phyloP scores from a whole-genome alignment of 2,113 vertebrate species.

The Dendrocopos noguchii region DNA sequence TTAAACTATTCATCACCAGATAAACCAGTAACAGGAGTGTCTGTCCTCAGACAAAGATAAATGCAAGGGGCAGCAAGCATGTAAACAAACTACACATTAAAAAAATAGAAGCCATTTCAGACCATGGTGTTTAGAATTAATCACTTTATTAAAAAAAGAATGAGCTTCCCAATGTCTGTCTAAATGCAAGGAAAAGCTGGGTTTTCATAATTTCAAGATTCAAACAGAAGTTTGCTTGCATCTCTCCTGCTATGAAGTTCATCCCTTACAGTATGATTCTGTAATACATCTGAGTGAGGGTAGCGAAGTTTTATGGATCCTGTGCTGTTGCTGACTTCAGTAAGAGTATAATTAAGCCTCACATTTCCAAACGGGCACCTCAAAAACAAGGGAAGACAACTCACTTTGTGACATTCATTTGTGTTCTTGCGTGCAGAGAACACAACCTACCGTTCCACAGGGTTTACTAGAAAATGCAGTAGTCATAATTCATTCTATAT shows the following conservation, averaged over 20 bases:
- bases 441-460: background rate
- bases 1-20: background rate
- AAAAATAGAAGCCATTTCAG: background rate
- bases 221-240: background rate
- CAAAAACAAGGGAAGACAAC: background rate
- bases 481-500: background rate
- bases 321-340: background rate
- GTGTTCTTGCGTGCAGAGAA: background rate
- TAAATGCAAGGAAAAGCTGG: background rate
- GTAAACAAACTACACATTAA: background rate
- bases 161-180: background rate
- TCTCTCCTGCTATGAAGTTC: background rate
- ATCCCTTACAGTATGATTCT: background rate
- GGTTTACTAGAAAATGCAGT: background rate
- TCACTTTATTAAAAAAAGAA: background rate
- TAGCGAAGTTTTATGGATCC: background rate
- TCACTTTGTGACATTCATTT: background rate
- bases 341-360: background rate
- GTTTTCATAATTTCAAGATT: background rate
- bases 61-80: background rate
- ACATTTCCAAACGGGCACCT: background rate
- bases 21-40: background rate
- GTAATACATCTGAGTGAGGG: background rate
- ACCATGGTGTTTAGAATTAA: rapidly evolving
- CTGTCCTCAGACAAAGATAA: background rate